Base-by-base conservation (phyloP, 2,113 vertebrate species). In the Camarhynchus parvulus region DNA sequence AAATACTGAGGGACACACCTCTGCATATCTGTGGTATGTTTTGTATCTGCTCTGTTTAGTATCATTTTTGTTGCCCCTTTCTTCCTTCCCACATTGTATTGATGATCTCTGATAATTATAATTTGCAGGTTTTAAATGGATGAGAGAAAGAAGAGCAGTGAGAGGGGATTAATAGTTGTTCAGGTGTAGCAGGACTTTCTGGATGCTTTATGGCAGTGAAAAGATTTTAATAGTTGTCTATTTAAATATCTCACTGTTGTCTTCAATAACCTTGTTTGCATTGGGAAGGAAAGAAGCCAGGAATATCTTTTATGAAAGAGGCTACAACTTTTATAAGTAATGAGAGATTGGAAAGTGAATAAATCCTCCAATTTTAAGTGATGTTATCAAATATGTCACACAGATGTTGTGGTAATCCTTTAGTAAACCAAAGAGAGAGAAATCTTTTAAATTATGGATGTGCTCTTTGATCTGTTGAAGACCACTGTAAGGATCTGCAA, bases 1-100 rank as follows among this genome's bases (percentile, higher is more conserved):
- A 9, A 37, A 31, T 44, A 44, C 16, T 11, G 21, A 66, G 8
- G 24, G 9, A 72, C 0, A 0, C 63, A 11, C 3, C 1, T 64
- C 4, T 68, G 75, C 23, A 3, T 47, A 39, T 21, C 39, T 68
- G 11, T 33, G 13, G 8, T 5, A 37, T 13, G 17, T 28, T 69
- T 75, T 35, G 4, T 30, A 41, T 42, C 15, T 53, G 8, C 5
- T 37, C 13, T 63, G 9, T 39, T 73, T 68, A 5, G 2, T 33
- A 49, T 5, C 0, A 8, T 31, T 89, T 81, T 35, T 86, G 3
- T 28, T 91, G 19, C 50, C 8, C 13, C 20, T 39, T 4, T 72
- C 52, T 86, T 87, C 8, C 27, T 74, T 80, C 75, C 11, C 30
- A 15, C 0, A 0, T 58, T 66, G 5, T 20, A 41, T 17, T 62